Evolutionary conservation across 2,113 vertebrate species (phyloP).

Genomic region (Cardinalis cardinalis): DNA sequence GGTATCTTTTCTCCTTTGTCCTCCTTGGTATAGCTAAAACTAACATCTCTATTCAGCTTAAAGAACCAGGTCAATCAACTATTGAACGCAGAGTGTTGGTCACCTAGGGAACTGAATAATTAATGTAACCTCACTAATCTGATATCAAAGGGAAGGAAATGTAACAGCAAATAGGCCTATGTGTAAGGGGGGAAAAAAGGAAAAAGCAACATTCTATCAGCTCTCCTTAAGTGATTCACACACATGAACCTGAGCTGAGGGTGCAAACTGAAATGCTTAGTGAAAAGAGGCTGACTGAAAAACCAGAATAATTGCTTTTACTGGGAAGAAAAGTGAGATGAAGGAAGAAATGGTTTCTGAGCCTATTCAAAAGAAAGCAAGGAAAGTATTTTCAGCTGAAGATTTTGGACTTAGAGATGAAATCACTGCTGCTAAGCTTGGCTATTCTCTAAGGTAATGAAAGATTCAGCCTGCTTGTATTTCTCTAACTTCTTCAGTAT

Average conservation of each 20-base stretch:
- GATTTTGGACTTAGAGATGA: conserved; percentile 39
- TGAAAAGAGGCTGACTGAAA: background rate
- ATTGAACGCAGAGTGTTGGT: conserved; percentile 13
- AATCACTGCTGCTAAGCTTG: conserved; percentile 33
- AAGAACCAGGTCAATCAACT: conserved; percentile 18
- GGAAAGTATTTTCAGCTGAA: conserved; percentile 20
- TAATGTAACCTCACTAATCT: conserved; percentile 31
- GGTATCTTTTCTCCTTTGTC: conserved; percentile 21
- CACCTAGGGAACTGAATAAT: conserved; percentile 33
- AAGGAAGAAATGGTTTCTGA: background rate
- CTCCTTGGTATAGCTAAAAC: conserved; percentile 17
- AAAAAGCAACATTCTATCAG: background rate
- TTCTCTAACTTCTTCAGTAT: conserved; percentile 14
- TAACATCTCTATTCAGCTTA: conserved; percentile 24
- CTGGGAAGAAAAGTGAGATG: background rate
- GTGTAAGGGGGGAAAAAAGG: background rate
- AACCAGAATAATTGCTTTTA: background rate
- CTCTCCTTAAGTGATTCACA: background rate
- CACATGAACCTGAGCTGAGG: background rate
- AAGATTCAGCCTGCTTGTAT: conserved; percentile 38
- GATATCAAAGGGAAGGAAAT: conserved; percentile 25
- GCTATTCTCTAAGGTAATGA: conserved; percentile 49
- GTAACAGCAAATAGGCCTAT: conserved; percentile 17
- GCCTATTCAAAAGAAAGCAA: conserved; percentile 1
- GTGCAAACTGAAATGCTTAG: background rate